Evolutionary conservation across 2,113 vertebrate species (phyloP).

Genomic region (Gobiocypris rarus): DNA sequence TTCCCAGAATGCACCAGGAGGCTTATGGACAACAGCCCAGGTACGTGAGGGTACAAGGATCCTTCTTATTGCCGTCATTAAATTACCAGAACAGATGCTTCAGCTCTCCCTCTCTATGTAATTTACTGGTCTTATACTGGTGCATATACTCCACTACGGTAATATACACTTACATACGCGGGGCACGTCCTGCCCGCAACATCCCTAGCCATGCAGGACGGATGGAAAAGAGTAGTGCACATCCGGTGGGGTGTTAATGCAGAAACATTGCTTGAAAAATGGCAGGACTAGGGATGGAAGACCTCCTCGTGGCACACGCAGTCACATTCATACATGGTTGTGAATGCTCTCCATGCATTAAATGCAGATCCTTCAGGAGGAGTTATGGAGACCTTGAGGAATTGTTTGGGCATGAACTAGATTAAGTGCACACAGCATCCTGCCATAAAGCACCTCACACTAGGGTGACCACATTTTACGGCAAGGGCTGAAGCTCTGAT

Average conservation of each 20-base stretch:
- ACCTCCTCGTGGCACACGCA: not conserved
- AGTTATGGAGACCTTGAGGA: constrained; percentile 21
- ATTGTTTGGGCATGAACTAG: constrained; percentile 23
- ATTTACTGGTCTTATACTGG: constrained; percentile 30
- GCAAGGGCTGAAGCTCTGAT: not conserved
- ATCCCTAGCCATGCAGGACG: not conserved
- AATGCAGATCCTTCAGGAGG: constrained; percentile 36
- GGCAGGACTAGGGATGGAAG: not conserved
- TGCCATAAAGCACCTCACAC: constrained; percentile 20
- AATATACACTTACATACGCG: constrained; percentile 17
- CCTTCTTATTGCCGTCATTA: constrained; percentile 41
- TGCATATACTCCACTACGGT: constrained; percentile 12
- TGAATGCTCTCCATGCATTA: constrained; percentile 11
- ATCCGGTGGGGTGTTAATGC: not conserved
- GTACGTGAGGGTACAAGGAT: constrained; percentile 29
- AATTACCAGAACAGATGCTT: constrained; percentile 23
- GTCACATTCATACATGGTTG: constrained; percentile 28
- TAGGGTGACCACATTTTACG: constrained; percentile 21
- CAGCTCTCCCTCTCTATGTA: constrained; percentile 14
- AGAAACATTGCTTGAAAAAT: not conserved
- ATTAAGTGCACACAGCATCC: constrained; percentile 13
- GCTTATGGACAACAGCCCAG: constrained; percentile 10
- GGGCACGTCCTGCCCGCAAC: constrained; percentile 13
- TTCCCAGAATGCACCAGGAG: constrained; percentile 28
- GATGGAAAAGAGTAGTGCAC: not conserved